phyloP scores from a whole-genome alignment of 2,888 invertebrate genomes.

The Odontocerum albicorne region DNA sequence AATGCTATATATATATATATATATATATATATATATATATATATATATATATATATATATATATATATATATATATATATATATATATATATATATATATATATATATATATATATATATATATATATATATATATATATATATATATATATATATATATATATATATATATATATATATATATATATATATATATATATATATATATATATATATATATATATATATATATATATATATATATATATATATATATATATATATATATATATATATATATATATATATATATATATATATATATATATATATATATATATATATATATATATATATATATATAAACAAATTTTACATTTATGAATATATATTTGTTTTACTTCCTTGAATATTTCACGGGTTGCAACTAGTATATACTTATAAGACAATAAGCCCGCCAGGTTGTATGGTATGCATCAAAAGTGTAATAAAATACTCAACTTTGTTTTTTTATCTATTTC shows the following conservation, averaged over 20 bases:
- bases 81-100: constrained; percentile 20
- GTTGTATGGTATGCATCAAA: too few species aligned
- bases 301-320: constrained; percentile 27
- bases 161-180: constrained; percentile 27
- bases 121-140: constrained; percentile 21
- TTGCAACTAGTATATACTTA: too few species aligned
- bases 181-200: constrained; percentile 27
- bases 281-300: constrained; percentile 27
- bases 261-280: constrained; percentile 27
- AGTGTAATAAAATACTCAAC: too few species aligned
- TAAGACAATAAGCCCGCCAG: too few species aligned
- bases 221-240: constrained; percentile 22
- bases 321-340: constrained; percentile 22
- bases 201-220: constrained; percentile 18
- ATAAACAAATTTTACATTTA: too few species aligned
- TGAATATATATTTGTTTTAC: too few species aligned
- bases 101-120: constrained; percentile 20
- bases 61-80: constrained; percentile 25
- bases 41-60: constrained; percentile 27
- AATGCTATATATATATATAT: too few species aligned
- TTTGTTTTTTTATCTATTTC: too few species aligned
- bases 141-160: constrained; percentile 26
- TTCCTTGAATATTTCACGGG: too few species aligned
- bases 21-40: constrained; percentile 28
- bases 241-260: constrained; percentile 28